Percentiles rank a stretch among this genome's conserved stretches.
Conservation (phyloP, 1,140 invertebrate species). For the Anoplophora glabripennis region DNA sequence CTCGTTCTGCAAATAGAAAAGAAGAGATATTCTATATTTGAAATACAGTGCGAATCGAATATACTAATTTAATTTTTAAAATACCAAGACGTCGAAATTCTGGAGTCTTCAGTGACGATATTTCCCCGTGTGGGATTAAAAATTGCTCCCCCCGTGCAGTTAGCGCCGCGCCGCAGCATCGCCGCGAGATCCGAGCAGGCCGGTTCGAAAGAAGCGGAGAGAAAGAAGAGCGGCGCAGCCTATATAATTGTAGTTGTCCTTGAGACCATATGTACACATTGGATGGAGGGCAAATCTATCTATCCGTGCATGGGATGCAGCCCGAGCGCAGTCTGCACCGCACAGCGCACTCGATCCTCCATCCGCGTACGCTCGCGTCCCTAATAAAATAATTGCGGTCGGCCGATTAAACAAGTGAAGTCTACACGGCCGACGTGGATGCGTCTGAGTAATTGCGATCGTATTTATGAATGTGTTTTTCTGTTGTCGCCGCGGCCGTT, state of each 20-base stretch:
- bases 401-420: slow-evolving; percentile 16
- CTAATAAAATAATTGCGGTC: neutral
- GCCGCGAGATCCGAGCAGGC: neutral
- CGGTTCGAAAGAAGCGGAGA: neutral
- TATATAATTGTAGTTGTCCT: slow-evolving; percentile 39
- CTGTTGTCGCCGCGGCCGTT: neutral
- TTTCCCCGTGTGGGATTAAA: too few species aligned
- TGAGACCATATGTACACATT: slow-evolving; percentile 39
- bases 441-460: slow-evolving; percentile 4
- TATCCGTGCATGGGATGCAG: slow-evolving; percentile 30
- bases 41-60: too few species aligned
- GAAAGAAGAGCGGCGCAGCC: slow-evolving; percentile 27
- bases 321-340: slow-evolving; percentile 4
- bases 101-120: too few species aligned
- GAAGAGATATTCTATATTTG: too few species aligned
- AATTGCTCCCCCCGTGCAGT: too few species aligned
- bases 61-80: too few species aligned
- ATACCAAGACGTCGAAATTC: too few species aligned
- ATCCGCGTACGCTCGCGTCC: neutral
- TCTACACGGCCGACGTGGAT: slow-evolving; percentile 6
- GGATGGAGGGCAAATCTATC: slow-evolving; percentile 35
- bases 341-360: neutral
- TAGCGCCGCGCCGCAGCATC: neutral
- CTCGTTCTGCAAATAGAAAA: too few species aligned
- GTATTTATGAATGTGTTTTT: slow-evolving; percentile 17